Evolutionary conservation across 2,888 invertebrate genomes (phyloP).

Genomic region (Onchidella celtica): DNA sequence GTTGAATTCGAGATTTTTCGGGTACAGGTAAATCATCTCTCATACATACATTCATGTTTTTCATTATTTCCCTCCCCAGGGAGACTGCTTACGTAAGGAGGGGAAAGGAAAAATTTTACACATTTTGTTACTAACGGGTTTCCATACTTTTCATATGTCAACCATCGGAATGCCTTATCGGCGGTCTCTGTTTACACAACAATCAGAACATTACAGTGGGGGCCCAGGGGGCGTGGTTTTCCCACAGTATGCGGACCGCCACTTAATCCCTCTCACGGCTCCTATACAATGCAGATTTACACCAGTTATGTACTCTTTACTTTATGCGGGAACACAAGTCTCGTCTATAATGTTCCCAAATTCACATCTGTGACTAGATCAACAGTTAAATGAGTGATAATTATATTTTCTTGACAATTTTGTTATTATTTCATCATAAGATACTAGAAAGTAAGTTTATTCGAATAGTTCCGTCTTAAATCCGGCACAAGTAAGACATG

Average conservation of each 20-base stretch:
- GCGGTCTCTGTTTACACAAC: conserved; percentile 51
- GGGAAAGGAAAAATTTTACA: too few species aligned
- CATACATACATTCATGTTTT: too few species aligned
- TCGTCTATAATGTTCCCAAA: too few species aligned
- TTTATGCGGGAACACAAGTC: too few species aligned
- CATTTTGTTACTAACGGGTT: background rate
- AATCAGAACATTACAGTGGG: conserved; percentile 46
- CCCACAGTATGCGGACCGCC: conserved; percentile 49
- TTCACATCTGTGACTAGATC: too few species aligned
- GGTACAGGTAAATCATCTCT: too few species aligned
- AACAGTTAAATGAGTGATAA: background rate
- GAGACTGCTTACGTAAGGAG: too few species aligned
- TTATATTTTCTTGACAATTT: background rate
- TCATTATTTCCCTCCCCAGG: too few species aligned
- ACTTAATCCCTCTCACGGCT: conserved; percentile 42
- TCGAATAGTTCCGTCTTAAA: too few species aligned
- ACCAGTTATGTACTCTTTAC: background rate
- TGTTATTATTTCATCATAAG: background rate
- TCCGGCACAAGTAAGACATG: too few species aligned
- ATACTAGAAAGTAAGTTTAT: too few species aligned
- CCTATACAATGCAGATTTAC: conserved; percentile 20
- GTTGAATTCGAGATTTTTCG: too few species aligned
- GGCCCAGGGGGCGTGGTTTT: conserved; percentile 51
- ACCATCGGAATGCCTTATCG: conserved; percentile 49
- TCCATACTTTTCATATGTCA: conserved; percentile 42